Conservation (phyloP, 2,888 invertebrate species). For the Cryptus armator region DNA sequence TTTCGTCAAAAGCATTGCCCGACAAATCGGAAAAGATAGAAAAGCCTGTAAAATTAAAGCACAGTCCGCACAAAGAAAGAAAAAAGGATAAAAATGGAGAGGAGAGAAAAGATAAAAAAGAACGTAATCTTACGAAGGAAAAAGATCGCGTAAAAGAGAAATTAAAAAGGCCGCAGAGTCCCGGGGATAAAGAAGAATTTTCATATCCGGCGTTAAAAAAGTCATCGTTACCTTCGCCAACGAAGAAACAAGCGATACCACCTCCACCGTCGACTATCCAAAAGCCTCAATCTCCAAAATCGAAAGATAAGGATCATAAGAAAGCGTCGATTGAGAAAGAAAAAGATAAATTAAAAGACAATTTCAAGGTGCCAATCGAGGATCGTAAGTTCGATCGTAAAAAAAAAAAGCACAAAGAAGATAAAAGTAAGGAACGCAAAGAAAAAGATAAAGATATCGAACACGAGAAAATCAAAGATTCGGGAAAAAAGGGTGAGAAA, state of each 20-base stretch:
- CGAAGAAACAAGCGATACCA: constrained; percentile 82
- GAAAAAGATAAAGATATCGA: constrained; percentile 85
- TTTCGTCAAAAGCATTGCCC: constrained; percentile 82
- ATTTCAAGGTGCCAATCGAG: constrained; percentile 85
- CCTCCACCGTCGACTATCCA: constrained; percentile 75
- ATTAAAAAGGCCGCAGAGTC: constrained; percentile 85
- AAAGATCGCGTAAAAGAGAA: constrained; percentile 86
- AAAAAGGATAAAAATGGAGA: constrained; percentile 85
- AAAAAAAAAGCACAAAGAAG: constrained; percentile 87
- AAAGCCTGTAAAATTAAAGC: constrained; percentile 85
- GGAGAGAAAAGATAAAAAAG: constrained; percentile 85
- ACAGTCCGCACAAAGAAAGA: constrained; percentile 87
- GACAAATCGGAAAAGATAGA: constrained; percentile 87
- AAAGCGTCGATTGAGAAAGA: constrained; percentile 79
- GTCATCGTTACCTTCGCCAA: constrained; percentile 76
- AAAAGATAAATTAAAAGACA: constrained; percentile 86
- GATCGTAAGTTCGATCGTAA: constrained; percentile 86
- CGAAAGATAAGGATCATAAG: constrained; percentile 83
- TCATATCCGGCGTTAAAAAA: constrained; percentile 38
- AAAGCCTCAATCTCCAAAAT: constrained; percentile 80
- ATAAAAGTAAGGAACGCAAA: constrained; percentile 87
- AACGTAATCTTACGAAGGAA: constrained; percentile 87
- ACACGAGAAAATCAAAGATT: constrained; percentile 85
- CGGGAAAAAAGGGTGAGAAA: constrained; percentile 85
- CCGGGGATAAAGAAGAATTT: constrained; percentile 79